phyloP scores from a whole-genome alignment of 2,113 vertebrate species.

The Triplophysa dalaica region DNA sequence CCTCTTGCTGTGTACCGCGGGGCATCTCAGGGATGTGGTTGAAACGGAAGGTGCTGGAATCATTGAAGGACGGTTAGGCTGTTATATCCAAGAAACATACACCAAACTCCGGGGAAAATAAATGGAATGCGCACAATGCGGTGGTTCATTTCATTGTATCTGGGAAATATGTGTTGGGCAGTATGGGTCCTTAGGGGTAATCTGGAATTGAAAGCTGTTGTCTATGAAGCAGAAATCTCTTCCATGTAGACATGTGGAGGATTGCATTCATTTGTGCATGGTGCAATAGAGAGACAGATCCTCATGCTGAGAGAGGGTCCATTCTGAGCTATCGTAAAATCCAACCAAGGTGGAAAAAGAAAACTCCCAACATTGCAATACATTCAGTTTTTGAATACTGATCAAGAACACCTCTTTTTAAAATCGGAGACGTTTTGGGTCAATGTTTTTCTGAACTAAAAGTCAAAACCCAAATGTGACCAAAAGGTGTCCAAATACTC shows the following conservation, averaged over 20 bases:
- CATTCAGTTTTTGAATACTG: neutral
- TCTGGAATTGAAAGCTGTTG: conserved; percentile 54
- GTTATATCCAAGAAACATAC: conserved; percentile 68
- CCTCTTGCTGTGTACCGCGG: conserved; percentile 62
- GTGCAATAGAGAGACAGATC: conserved; percentile 55
- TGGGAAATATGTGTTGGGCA: conserved; percentile 50
- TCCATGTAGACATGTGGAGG: conserved; percentile 46
- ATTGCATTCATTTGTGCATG: conserved; percentile 49
- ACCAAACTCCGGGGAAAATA: conserved; percentile 35
- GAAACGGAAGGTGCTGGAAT: conserved; percentile 52
- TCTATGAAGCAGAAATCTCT: conserved; percentile 50
- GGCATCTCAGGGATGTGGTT: conserved; percentile 65
- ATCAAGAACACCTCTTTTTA: neutral
- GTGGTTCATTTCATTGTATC: conserved; percentile 61
- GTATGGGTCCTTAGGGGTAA: conserved; percentile 50
- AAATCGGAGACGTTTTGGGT: neutral
- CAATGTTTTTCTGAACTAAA: conserved; percentile 53
- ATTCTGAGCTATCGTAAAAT: conserved; percentile 51
- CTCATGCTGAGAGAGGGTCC: conserved; percentile 26
- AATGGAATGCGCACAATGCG: conserved; percentile 45
- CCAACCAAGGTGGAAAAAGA: conserved; percentile 60
- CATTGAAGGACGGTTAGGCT: conserved; percentile 46
- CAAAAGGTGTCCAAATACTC: conserved; percentile 62
- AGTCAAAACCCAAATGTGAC: conserved; percentile 54
- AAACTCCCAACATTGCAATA: conserved; percentile 61